Evolutionary conservation across 2,113 vertebrate genomes (phyloP), one percentile per base, ranked within the genome.

Genomic region (Atrichornis clamosus): DNA sequence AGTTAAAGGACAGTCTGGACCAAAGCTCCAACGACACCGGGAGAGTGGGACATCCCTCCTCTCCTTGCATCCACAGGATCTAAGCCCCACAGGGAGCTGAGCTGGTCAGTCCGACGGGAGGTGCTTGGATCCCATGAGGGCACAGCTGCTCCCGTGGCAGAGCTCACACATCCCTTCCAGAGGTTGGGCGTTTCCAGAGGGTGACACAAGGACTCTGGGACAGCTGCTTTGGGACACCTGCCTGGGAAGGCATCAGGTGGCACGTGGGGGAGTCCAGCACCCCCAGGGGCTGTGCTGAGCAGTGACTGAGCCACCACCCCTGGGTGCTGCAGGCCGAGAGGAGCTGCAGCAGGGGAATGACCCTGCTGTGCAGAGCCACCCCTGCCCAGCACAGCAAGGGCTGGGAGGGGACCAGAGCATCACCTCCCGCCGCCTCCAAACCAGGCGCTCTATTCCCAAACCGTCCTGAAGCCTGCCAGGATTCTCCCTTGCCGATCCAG

Each of bases 41-140:
- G 41, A n/a, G 10, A 17, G 3, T 4, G 15, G 64, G 33, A 52
- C 60, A 41, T 2, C 14, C 33, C 12, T 47, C 27, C 46, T 68
- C 6, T 17, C 59, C 46, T 28, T 32, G 18, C 1, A 7, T 32
- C 47, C 52, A 3, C 3, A 2, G 39, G 49, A 23, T 50, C 24
- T 9, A 14, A n/a, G 10, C 7, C 35, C 53, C 59, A 2, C 46
- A 3, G 42, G 24, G 28, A 56, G 56, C 67, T 63, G 68, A 28
- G 9, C 81, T 83, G 10, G 3, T 20, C 39, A 24, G 1, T 11
- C 6, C 67, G 12, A 1, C 47, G 24, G 50, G 5, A 21, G 39
- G 2, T 14, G 46, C 44, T 24, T 1, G 2, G 30, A 11, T 47
- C 15, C 27, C 63, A 3, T 0, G 3, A 21, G 70, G 44, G 6